Evolutionary conservation across 2,888 invertebrate genomes (phyloP).

Genomic region (Lycophotia porphyrea): DNA sequence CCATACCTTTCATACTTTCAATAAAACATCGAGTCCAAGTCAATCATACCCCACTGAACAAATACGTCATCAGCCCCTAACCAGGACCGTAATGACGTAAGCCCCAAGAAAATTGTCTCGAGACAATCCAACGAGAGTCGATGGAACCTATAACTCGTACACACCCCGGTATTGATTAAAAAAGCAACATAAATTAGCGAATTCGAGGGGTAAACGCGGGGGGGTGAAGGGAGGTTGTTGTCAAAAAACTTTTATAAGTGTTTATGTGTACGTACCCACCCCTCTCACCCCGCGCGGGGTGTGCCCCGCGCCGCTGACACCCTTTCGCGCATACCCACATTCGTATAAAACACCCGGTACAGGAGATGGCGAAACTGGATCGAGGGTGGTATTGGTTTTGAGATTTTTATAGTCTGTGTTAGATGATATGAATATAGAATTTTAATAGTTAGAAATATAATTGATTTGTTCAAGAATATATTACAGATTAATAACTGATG

Average conservation of each 20-base stretch:
- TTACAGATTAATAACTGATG: not conserved
- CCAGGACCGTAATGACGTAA: slow-evolving; percentile 58
- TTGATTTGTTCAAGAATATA: not conserved
- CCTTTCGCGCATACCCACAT: slow-evolving; percentile 90
- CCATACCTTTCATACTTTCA: not conserved
- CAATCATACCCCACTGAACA: slow-evolving; percentile 23
- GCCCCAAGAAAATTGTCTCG: slow-evolving; percentile 63
- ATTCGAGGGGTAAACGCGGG: slow-evolving; percentile 82
- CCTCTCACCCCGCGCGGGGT: slow-evolving; percentile 69
- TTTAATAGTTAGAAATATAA: not conserved
- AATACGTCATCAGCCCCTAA: slow-evolving; percentile 34
- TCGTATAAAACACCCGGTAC: slow-evolving; percentile 86
- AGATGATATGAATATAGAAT: not conserved
- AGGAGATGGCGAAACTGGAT: slow-evolving; percentile 70
- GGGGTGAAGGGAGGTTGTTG: slow-evolving; percentile 85
- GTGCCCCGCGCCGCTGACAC: slow-evolving; percentile 81
- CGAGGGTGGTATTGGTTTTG: slow-evolving; percentile 21
- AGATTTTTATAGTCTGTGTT: not conserved
- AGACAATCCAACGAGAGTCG: slow-evolving; percentile 70
- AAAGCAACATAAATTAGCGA: slow-evolving; percentile 91
- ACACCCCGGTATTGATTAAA: slow-evolving; percentile 89
- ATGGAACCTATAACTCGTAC: slow-evolving; percentile 80
- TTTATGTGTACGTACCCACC: slow-evolving; percentile 87
- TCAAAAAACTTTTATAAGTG: slow-evolving; percentile 91
- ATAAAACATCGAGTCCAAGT: slow-evolving; percentile 4